Percentiles rank a stretch among this genome's conserved stretches.
These are phyloP conservation scores for Aurelia sp. DNA, from an alignment of 30 jellyfish, hydroid and myxozoan species.

Conservation along the genomic window DNA sequence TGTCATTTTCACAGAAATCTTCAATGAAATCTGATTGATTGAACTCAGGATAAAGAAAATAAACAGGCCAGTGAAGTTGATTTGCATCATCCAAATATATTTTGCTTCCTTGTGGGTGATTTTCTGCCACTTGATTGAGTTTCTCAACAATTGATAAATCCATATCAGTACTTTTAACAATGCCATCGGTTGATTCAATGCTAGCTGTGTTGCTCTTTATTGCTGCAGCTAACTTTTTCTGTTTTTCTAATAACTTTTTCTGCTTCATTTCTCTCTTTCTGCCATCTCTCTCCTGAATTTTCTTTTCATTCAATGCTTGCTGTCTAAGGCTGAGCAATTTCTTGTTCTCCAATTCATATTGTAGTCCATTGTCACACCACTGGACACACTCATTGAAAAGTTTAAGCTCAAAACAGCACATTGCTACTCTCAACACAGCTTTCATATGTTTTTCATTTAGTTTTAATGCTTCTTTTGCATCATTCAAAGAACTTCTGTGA, in stretches of 20 bases:
- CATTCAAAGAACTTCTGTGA: slow-evolving; percentile 85
- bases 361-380: slow-evolving; percentile 92
- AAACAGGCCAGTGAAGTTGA: slow-evolving; percentile 95
- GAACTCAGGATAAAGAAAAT: slow-evolving; percentile 89
- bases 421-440: slow-evolving; percentile 89
- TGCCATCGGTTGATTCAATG: no score
- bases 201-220: neutral
- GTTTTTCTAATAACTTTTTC: slow-evolving; percentile 37
- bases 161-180: no score
- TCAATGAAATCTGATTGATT: slow-evolving; percentile 93
- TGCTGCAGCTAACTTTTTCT: slow-evolving; percentile 62
- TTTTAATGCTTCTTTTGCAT: slow-evolving; percentile 90
- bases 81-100: slow-evolving; percentile 72
- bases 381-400: slow-evolving; percentile 73
- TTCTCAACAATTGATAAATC: neutral
- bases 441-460: slow-evolving; percentile 73
- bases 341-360: slow-evolving; percentile 57
- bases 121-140: slow-evolving; percentile 20
- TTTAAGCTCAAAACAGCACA: slow-evolving; percentile 85
- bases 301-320: slow-evolving; percentile 66
- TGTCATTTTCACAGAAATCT: slow-evolving; percentile 81
- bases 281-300: slow-evolving; percentile 82
- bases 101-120: slow-evolving; percentile 71
- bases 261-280: slow-evolving; percentile 67
- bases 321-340: slow-evolving; percentile 47